Percentiles rank a stretch among this genome's conserved stretches.
Conservation (phyloP, 2,888 invertebrate genomes). For the Cephalotes varians region DNA sequence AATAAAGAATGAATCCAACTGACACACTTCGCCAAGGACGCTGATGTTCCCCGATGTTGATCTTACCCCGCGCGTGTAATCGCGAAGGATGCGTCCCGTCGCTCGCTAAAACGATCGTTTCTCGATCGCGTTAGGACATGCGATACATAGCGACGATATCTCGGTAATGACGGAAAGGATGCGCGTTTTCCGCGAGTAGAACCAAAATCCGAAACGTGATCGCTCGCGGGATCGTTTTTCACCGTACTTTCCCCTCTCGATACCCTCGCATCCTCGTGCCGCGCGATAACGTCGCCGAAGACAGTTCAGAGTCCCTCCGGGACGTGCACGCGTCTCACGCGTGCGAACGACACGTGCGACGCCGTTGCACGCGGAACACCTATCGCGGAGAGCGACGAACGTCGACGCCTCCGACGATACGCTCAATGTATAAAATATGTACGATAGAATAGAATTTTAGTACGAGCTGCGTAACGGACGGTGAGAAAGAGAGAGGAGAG, state of each 20-base stretch:
- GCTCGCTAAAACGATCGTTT: neutral
- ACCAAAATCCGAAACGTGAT: conserved; percentile 48
- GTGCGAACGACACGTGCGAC: conserved; percentile 1
- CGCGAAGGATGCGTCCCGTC: neutral
- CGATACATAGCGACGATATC: neutral
- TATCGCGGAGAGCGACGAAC: conserved; percentile 20
- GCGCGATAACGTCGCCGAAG: conserved; percentile 65
- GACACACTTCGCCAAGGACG: conserved; percentile 21
- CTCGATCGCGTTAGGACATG: neutral
- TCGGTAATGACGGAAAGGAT: neutral
- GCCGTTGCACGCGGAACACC: conserved; percentile 3
- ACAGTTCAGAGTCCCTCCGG: conserved; percentile 72
- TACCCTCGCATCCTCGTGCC: neutral
- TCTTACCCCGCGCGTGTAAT: conserved; percentile 4
- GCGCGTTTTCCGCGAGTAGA: conserved; percentile 10
- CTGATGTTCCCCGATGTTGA: neutral
- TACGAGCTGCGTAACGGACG: conserved; percentile 24
- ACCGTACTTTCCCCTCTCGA: conserved; percentile 38
- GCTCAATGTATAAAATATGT: conserved; percentile 46
- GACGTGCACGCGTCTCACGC: conserved; percentile 18
- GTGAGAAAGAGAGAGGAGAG: neutral
- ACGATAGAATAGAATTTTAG: conserved; percentile 51
- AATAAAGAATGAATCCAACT: conserved; percentile 32
- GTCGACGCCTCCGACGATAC: conserved; percentile 34
- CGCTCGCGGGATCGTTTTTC: conserved; percentile 13